Evolutionary conservation across 2,888 invertebrate genomes (phyloP).

Genomic region (Agriopis aurantiaria): DNA sequence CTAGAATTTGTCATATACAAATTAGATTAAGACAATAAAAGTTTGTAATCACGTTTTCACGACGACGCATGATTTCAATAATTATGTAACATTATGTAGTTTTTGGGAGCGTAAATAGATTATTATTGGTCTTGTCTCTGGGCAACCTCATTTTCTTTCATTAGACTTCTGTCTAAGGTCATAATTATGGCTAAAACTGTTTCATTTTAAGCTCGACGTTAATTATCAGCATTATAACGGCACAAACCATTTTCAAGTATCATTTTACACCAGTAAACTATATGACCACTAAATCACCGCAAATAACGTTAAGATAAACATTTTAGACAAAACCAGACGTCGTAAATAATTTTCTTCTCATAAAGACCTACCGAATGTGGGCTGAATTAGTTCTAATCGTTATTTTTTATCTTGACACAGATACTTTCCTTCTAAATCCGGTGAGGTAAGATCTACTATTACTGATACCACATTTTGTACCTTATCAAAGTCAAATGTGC

Average conservation of each 20-base stretch:
- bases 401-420: constrained; percentile 63
- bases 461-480: neutral
- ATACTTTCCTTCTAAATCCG: constrained; percentile 54
- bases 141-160: too few relatives aligned
- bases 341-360: constrained; percentile 69
- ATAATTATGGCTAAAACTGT: neutral
- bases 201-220: neutral
- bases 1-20: too few relatives aligned
- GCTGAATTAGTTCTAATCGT: constrained; percentile 67
- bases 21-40: too few relatives aligned
- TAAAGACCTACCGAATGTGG: constrained; percentile 75
- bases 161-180: too few relatives aligned
- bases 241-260: constrained; percentile 47
- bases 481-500: constrained; percentile 6
- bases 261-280: constrained; percentile 48
- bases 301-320: constrained; percentile 73
- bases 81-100: too few relatives aligned
- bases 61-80: too few relatives aligned
- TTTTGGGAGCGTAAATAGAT: too few relatives aligned
- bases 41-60: too few relatives aligned
- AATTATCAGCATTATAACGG: constrained; percentile 29
- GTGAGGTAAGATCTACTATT: constrained; percentile 14
- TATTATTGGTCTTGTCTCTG: too few relatives aligned
- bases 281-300: constrained; percentile 57
- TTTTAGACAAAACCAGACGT: constrained; percentile 62